Conservation (phyloP, 1,140 invertebrate species). For the Lordiphosa collinella region DNA sequence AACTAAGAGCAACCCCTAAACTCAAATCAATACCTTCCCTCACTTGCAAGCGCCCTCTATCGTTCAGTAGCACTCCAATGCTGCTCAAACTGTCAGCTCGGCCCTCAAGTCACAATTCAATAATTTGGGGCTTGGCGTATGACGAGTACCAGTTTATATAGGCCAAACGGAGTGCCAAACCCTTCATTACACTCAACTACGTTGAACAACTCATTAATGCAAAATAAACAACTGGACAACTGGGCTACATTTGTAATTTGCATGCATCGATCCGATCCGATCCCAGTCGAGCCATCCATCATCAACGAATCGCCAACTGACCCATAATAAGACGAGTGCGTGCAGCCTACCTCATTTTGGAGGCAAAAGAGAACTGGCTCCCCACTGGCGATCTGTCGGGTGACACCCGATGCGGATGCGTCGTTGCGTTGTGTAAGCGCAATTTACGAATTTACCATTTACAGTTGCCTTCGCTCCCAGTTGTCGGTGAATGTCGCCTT, state of each 20-base stretch:
- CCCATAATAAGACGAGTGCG: conserved; percentile 30
- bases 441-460: conserved; percentile 32
- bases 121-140: conserved; percentile 36
- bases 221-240: conserved; percentile 68
- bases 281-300: conserved; percentile 6
- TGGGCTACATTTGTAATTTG: conserved; percentile 50
- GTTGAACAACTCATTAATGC: conserved; percentile 54
- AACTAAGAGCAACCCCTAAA: conserved; percentile 61
- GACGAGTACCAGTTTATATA: conserved; percentile 15
- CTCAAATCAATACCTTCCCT: conserved; percentile 31
- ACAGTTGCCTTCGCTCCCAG: conserved; percentile 32
- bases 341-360: conserved; percentile 11
- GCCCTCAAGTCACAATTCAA: conserved; percentile 14
- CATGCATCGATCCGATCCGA: conserved; percentile 21
- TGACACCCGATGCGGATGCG: neutral
- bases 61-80: conserved; percentile 27
- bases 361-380: too few relatives aligned
- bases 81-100: conserved; percentile 33
- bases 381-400: neutral
- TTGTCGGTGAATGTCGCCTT: conserved; percentile 65
- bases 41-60: conserved; percentile 40
- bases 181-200: conserved; percentile 65
- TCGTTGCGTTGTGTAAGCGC: conserved; percentile 25
- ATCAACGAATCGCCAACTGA: conserved; percentile 24
- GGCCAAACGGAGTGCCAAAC: conserved; percentile 27